Evolutionary conservation across 2,888 invertebrate genomes (phyloP), one percentile per base, ranked within the genome.

Genomic region (Anodontia alba): DNA sequence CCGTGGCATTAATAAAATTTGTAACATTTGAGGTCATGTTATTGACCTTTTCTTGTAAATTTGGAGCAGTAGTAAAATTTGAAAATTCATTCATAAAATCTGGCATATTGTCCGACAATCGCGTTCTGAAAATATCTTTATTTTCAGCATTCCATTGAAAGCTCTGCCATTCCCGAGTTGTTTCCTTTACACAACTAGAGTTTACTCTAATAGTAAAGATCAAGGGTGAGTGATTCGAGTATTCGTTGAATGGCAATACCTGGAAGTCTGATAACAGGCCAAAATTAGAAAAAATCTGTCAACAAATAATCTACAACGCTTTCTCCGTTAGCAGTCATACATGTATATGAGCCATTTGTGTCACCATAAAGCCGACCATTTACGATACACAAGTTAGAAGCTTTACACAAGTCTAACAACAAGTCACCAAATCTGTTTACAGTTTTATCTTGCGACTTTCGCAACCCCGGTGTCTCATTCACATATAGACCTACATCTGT

Each of bases 221-320:
- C 5, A 57, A 7, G 57, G 57, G 57, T 17, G 57, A 2, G 29
- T 57, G 57, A 57, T 57, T 57, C 5, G 57, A 57, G 29, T 57
- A 26, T 17, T 57, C 57, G 20, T 57, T 57, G 29, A 57, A 57
- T 8, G 26, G 26, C 5, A 26, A 29, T 29, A 57, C 57, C 10
- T 57, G 23, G 29, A 57, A 57, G 29, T 57, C 57, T 1, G 57
- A 17, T 29, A 57, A 26, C 17, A 23, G 3, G 5, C 29, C 17
- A 57, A 57, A 57, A 57, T 57, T 23, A 7, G 57, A 29, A 29
- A 17, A 38, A 23, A 46, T 36, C n/a, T 46, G 71, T 71, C 71
- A 77, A 49, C 12, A 77, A 62, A 77, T 66, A 67, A 66, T 77
- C 76, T 17, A 71, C 67, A 17, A 72, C 23, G 31, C 76, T 77